Evolutionary conservation across 2,797 vertebrate species (phyloP), one percentile per base, ranked within the genome.

Genomic region (Notoglanidium macrostoma): DNA sequence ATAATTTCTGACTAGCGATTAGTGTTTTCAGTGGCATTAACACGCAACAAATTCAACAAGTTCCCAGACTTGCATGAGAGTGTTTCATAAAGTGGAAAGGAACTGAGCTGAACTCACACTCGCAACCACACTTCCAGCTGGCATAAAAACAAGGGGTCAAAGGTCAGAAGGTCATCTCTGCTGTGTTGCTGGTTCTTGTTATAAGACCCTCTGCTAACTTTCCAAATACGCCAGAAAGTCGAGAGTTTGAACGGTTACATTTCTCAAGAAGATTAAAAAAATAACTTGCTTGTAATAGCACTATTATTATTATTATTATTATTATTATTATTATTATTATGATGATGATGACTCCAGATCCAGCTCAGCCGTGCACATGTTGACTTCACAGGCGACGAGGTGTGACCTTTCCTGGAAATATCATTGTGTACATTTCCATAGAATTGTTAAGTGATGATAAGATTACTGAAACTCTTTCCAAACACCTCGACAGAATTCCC

Each of bases 401-500:
- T 10, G 15, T 8, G 40, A 15, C 11, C 49, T 44, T 84, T 84
- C 51, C 51, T 70, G 65, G 17, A 26, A 70, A 32, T 84, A 15
- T 72, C 51, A 23, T 73, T 35, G 10, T 44, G 35, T n/a, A 14
- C 35, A 17, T 61, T 80, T 80, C 57, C 78, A 80, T 80, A 44
- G 78, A 80, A 84, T 40, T 7, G 21, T 84, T 12, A 40, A 54
- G 19, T 0, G 8, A n/a, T 70, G 32, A 84, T 70, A 59, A 35
- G 51, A 57, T 72, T 14, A 61, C 12, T 12, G n/a, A 59, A 87
- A 85, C 55, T 68, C 46, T 83, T 77, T 84, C 46, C 83, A 82
- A 86, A 87, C 26, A 29, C 14, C 72, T 87, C 67, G 29, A 29
- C 32, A 74, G 59, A 85, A 79, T 87, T 87, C 80, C 78, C 83